phyloP scores from a whole-genome alignment of 2,113 vertebrate genomes.

The Psophia crepitans region DNA sequence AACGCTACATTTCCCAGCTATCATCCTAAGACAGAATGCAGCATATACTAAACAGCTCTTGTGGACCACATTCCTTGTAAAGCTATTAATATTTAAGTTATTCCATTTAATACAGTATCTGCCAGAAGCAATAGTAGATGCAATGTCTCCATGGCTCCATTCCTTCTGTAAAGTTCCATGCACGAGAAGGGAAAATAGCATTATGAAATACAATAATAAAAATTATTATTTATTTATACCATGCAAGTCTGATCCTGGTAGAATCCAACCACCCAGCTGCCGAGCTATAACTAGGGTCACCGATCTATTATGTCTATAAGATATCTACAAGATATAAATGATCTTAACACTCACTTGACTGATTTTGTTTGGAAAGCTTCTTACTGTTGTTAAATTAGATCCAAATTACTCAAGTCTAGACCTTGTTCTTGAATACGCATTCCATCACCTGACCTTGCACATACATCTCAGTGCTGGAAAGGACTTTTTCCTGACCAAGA shows the following conservation, averaged over 20 bases:
- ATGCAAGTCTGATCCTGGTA: background rate
- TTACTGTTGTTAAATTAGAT: background rate
- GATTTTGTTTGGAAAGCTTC: background rate
- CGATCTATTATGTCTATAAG: background rate
- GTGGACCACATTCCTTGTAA: background rate
- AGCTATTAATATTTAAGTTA: slow-evolving; percentile 46
- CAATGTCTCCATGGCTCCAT: background rate
- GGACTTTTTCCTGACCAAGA: background rate
- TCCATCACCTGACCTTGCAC: background rate
- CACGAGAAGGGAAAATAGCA: background rate
- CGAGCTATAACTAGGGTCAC: background rate
- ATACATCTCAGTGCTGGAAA: background rate
- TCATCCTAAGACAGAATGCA: background rate
- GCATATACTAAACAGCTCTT: background rate
- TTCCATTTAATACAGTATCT: slow-evolving; percentile 4
- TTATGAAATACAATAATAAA: background rate
- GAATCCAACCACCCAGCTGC: background rate
- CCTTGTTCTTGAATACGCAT: background rate
- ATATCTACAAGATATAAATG: background rate
- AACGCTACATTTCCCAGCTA: background rate
- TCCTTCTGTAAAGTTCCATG: background rate
- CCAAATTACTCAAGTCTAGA: background rate
- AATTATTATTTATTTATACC: background rate
- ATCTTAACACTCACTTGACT: background rate
- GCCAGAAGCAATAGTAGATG: slow-evolving; percentile 33